Base-by-base conservation (phyloP, 2,888 invertebrate genomes). In the Nomada fucata region DNA sequence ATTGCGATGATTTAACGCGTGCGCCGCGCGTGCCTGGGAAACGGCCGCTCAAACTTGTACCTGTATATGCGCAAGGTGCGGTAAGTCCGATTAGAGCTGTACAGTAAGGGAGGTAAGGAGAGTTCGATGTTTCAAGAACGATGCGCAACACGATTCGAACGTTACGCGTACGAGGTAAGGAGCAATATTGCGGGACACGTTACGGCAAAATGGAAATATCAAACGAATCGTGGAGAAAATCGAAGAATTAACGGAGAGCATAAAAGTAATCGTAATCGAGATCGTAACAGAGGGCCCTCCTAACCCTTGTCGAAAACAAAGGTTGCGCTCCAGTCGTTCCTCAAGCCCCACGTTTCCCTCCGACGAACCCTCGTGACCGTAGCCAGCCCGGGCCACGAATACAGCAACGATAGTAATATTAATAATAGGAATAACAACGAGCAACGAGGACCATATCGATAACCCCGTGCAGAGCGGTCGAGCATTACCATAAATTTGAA, bases 401-500 rank as follows among this genome's bases (percentile, higher is more conserved):
- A 65, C 26, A 61, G 72, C 68, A 72, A 73, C 72, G 76, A 79
- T 65, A 74, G 61, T 59, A 42, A 86, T 87, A 88, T 79, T 87
- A 86, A 87, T 84, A 87, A 87, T 79, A 71, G 70, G 76, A 63
- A 75, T 77, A 85, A 85, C 68, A 84, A 78, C 72, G 76, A 69
- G 69, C 81, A 61, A 63, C 76, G 74, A 60, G 77, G 77, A 86
- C 76, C 83, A 89, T 91, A 93, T 92, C 91, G 93, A 92, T 92
- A 93, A 92, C 91, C 90, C 81, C 83, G 85, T 88, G 91, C 89
- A 80, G 88, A 86, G 87, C 87, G 88, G 79, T 68, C 82, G 89
- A 84, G 89, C 91, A 92, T 93, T 92, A 92, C 89, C 91, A 93
- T 93, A 93, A 93, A 93, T 93, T 93, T 91, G 90, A 92, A 92